These are phyloP conservation scores for Eurois occulta DNA, from an alignment of 2,888 invertebrate genomes.

Conservation along the genomic window DNA sequence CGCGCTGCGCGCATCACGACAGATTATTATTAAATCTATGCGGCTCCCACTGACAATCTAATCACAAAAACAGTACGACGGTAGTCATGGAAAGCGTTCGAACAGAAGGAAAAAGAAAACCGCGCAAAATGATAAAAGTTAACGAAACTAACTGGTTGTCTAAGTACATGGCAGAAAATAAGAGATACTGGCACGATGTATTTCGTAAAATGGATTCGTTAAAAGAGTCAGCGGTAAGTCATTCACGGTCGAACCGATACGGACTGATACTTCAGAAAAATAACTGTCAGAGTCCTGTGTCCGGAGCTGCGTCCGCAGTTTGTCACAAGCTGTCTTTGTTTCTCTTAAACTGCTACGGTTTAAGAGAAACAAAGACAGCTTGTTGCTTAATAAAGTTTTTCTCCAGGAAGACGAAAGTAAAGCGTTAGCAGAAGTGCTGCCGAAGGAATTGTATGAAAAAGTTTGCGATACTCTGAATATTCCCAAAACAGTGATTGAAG, in stretches of 20 bases:
- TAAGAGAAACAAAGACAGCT: not conserved
- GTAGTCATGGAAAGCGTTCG: conserved; percentile 55
- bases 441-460: conserved; percentile 80
- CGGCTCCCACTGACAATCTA: conserved; percentile 50
- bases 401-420: conserved; percentile 77
- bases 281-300: not conserved
- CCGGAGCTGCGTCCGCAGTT: not conserved
- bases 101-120: conserved; percentile 68
- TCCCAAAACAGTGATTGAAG: conserved; percentile 63
- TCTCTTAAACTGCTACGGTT: too few species aligned
- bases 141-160: conserved; percentile 78
- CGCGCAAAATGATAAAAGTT: conserved; percentile 78
- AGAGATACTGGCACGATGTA: conserved; percentile 82
- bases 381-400: conserved; percentile 6
- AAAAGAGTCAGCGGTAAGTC: conserved; percentile 71
- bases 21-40: conserved; percentile 69
- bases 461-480: conserved; percentile 82
- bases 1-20: conserved; percentile 42
- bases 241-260: not conserved
- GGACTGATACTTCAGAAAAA: not conserved
- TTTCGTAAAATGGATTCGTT: conserved; percentile 74
- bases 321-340: too few species aligned
- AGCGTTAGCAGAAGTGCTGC: conserved; percentile 79
- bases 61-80: conserved; percentile 27
- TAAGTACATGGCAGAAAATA: conserved; percentile 79